Conservation (phyloP, 2,888 invertebrate species). For the Prosopocoilus inquinatus region DNA sequence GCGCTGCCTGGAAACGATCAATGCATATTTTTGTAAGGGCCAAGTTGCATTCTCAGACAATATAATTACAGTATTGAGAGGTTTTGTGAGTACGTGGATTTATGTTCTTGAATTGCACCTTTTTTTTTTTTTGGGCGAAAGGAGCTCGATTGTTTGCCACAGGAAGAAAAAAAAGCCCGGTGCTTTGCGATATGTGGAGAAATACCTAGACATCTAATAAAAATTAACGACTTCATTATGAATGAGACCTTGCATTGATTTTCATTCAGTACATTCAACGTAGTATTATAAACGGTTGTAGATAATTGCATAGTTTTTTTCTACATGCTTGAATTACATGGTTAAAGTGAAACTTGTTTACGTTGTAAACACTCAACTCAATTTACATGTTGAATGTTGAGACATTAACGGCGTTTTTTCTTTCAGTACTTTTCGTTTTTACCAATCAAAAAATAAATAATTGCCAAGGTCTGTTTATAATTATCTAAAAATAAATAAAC, state of each 20-base stretch:
- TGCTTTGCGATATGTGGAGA: constrained; percentile 9
- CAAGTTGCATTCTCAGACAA: constrained; percentile 29
- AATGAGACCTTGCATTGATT: background rate
- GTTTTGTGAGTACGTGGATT: background rate
- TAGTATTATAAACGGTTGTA: too few species aligned
- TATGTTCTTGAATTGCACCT: constrained; percentile 1
- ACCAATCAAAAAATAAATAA: too few species aligned
- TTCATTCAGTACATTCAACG: too few species aligned
- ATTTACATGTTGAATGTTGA: too few species aligned
- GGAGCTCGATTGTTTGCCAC: constrained; percentile 12
- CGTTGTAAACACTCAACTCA: too few species aligned
- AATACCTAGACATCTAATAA: constrained; percentile 21
- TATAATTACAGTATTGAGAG: constrained; percentile 23
- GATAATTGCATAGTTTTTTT: too few species aligned
- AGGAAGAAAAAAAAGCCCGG: constrained; percentile 15
- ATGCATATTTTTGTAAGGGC: constrained; percentile 24
- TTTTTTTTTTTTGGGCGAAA: constrained; percentile 3
- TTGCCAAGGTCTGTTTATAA: too few species aligned
- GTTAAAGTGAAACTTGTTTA: too few species aligned
- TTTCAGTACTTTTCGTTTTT: too few species aligned
- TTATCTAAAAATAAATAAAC: too few species aligned
- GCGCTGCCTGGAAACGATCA: constrained; percentile 15
- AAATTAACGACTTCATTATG: constrained; percentile 23
- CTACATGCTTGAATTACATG: too few species aligned
- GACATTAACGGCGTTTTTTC: too few species aligned